Conservation (phyloP, 2,888 invertebrate genomes). For the Deilephila elpenor region DNA sequence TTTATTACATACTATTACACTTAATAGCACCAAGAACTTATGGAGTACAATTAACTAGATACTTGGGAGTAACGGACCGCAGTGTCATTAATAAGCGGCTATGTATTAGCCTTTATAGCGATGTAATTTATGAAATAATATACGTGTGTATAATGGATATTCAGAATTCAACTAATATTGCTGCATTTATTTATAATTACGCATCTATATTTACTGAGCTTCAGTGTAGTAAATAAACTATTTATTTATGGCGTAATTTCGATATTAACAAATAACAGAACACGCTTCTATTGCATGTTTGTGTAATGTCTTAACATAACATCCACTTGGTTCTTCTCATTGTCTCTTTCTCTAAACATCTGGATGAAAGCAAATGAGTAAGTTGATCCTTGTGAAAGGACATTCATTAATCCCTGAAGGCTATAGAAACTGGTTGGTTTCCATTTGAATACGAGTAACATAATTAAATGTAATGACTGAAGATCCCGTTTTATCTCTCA, state of each 20-base stretch:
- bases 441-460: constrained; percentile 6
- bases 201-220: constrained; percentile 3
- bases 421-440: constrained; percentile 3
- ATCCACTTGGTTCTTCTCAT: background rate
- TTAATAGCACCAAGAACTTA: constrained; percentile 19
- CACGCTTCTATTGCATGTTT: background rate
- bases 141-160: constrained; percentile 4
- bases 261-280: background rate
- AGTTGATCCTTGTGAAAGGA: background rate
- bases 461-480: background rate
- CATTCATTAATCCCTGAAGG: constrained; percentile 6
- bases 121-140: constrained; percentile 10
- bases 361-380: background rate
- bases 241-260: background rate
- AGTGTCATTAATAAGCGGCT: constrained; percentile 10
- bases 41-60: constrained; percentile 8
- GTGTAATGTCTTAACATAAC: too few species aligned
- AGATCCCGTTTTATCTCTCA: background rate
- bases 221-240: background rate
- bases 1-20: constrained; percentile 12
- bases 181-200: constrained; percentile 1
- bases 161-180: background rate
- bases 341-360: background rate
- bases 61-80: constrained; percentile 19
- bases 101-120: constrained; percentile 13